Evolutionary conservation across 2,113 vertebrate species (phyloP).

Genomic region (Tiliqua scincoides): DNA sequence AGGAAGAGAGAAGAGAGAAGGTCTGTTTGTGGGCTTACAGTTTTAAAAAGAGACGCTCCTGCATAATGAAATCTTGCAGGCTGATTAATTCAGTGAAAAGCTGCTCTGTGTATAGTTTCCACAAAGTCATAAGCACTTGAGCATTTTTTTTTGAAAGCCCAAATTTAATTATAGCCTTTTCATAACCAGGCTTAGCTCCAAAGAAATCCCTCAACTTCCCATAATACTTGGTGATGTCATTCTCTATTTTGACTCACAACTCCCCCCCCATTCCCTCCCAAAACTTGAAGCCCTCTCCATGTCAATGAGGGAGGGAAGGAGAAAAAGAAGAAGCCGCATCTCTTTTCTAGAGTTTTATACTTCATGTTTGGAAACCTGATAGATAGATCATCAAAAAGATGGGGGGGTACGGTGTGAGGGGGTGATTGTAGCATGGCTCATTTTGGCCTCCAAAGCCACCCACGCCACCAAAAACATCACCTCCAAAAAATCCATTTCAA

Average conservation of each 20-base stretch:
- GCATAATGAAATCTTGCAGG: conserved; percentile 77
- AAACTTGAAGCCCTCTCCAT: conserved; percentile 78
- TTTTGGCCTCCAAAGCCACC: background rate
- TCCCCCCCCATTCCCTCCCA: conserved; percentile 42
- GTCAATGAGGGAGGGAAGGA: conserved; percentile 74
- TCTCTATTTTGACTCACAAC: conserved; percentile 82
- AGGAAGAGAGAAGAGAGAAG: conserved; percentile 39
- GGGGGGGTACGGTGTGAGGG: background rate
- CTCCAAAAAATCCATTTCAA: conserved; percentile 52
- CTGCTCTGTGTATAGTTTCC: conserved; percentile 79
- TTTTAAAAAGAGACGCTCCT: conserved; percentile 83
- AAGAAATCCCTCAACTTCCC: conserved; percentile 86
- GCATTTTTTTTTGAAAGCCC: conserved; percentile 83
- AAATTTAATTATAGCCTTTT: conserved; percentile 94
- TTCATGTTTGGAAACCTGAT: conserved; percentile 63
- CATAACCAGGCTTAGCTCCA: conserved; percentile 87
- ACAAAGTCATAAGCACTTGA: conserved; percentile 87
- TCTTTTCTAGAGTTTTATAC: conserved; percentile 72
- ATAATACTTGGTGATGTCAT: conserved; percentile 92
- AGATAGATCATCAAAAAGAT: conserved; percentile 17
- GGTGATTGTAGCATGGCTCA: background rate
- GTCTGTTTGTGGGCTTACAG: conserved; percentile 75
- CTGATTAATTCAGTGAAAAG: conserved; percentile 90
- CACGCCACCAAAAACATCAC: background rate
- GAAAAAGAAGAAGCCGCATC: background rate